A percentile compares a stretch with the other conserved stretches of the same genome.
Evolutionary conservation across 2,888 invertebrate genomes (phyloP).

Genomic region (Subacronicta megacephala): DNA sequence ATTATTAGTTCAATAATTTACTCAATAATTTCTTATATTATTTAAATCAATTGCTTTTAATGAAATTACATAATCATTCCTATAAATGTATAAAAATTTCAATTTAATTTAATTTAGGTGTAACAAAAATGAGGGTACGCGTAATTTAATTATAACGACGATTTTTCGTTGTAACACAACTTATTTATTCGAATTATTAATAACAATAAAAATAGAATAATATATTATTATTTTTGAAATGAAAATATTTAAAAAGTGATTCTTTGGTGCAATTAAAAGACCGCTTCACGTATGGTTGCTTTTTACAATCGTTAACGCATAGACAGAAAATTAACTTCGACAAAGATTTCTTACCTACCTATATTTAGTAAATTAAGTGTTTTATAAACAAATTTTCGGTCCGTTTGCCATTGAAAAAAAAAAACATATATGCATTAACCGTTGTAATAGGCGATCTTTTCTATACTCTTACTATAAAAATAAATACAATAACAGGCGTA

Average conservation of each 20-base stretch:
- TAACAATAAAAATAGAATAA: constrained; percentile 52
- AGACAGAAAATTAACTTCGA: too few relatives aligned
- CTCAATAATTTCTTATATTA: constrained; percentile 31
- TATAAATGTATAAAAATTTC: constrained; percentile 38
- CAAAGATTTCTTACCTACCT: too few relatives aligned
- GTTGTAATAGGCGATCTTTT: background rate
- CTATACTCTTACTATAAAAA: too few relatives aligned
- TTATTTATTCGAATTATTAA: constrained; percentile 58
- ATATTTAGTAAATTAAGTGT: too few relatives aligned
- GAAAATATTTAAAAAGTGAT: background rate
- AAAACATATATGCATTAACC: background rate
- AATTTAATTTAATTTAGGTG: constrained; percentile 38
- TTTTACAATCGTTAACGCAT: background rate
- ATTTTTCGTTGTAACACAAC: constrained; percentile 45
- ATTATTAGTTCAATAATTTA: constrained; percentile 6
- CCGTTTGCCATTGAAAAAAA: too few relatives aligned
- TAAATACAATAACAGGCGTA: too few relatives aligned
- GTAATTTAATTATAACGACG: constrained; percentile 43
- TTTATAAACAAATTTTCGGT: too few relatives aligned
- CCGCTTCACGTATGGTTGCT: background rate
- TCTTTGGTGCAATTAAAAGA: background rate
- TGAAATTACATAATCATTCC: constrained; percentile 47
- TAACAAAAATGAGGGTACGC: constrained; percentile 56
- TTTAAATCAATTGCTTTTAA: constrained; percentile 20
- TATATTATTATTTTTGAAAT: constrained; percentile 33